Conservation (phyloP, 92 coral and sea anemone genomes). For the Paramuricea clavata region DNA sequence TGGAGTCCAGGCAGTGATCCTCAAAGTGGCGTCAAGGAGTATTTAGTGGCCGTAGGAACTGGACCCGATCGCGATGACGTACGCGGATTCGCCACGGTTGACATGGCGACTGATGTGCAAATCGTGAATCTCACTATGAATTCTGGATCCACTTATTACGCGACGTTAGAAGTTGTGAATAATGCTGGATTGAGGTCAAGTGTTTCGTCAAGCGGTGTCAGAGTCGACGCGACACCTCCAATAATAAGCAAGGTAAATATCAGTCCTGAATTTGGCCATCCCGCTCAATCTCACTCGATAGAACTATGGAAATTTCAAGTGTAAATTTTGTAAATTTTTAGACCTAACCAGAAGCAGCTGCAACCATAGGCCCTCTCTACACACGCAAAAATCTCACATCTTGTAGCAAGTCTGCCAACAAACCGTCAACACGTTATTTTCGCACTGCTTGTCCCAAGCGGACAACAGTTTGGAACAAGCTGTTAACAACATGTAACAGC, state of each 20-base stretch:
- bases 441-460: no score
- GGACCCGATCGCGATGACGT: conserved; percentile 84
- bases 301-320: no score
- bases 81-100: conserved; percentile 70
- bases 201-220: conserved; percentile 37
- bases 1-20: conserved; percentile 81
- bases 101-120: conserved; percentile 60
- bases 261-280: no score
- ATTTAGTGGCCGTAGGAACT: conserved; percentile 89
- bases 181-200: conserved; percentile 32
- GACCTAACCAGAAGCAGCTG: no score
- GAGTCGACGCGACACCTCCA: conserved; percentile 26
- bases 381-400: no score
- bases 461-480: no score
- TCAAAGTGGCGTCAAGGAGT: conserved; percentile 88
- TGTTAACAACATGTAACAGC: no score
- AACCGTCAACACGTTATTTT: no score
- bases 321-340: no score
- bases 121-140: conserved; percentile 74
- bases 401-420: no score
- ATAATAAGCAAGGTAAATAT: conserved; percentile 23
- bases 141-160: conserved; percentile 69
- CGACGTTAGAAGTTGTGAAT: conserved; percentile 30
- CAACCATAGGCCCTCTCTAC: no score
- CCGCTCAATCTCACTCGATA: no score